Conservation (phyloP, 2,113 vertebrate genomes). For the Prinia subflava region DNA sequence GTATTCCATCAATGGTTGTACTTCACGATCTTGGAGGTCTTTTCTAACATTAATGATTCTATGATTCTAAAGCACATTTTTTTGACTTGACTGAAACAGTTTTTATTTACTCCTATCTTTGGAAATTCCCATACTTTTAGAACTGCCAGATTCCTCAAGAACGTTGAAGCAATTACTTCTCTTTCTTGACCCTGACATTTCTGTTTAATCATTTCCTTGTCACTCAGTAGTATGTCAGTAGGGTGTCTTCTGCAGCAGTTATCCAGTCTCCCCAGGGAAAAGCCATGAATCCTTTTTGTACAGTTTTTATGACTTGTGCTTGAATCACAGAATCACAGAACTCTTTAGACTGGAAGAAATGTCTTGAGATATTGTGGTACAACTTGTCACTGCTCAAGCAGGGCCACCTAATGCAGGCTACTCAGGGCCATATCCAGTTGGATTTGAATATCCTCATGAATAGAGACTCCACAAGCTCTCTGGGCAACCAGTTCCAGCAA, state of each 20-base stretch:
- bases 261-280: not conserved
- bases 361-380: not conserved
- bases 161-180: not conserved
- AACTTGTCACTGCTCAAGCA: not conserved
- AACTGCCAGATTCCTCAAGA: not conserved
- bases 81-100: not conserved
- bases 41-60: not conserved
- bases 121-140: not conserved
- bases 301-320: not conserved
- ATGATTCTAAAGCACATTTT: not conserved
- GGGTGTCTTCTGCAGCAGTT: not conserved
- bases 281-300: not conserved
- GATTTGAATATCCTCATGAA: not conserved
- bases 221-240: not conserved
- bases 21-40: not conserved
- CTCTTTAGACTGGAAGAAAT: not conserved
- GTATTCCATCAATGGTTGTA: not conserved
- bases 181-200: not conserved
- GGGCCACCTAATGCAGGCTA: too few relatives aligned
- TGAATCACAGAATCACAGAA: not conserved
- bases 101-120: not conserved
- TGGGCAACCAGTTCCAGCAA: not conserved
- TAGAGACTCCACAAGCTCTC: not conserved
- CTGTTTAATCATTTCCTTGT: not conserved
- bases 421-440: not conserved